Base-by-base conservation (phyloP, 2,113 vertebrate species). In the Camarhynchus parvulus region DNA sequence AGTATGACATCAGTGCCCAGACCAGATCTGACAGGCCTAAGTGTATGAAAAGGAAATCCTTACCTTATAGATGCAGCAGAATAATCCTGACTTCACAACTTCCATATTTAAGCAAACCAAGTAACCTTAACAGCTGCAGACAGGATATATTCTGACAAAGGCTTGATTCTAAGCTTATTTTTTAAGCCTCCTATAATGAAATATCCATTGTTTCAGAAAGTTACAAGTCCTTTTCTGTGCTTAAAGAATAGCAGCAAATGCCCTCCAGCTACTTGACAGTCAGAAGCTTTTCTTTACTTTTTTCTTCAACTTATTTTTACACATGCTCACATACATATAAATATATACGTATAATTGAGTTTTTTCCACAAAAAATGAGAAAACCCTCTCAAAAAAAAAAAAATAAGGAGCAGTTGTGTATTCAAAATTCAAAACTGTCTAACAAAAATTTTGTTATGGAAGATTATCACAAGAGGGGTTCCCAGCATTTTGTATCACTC, bases 301-400 rank as follows among this genome's bases (percentile, higher is more conserved):
- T 83, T 83, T 74, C 50, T 56, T 70, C 39, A 14, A 15, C 15
- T 56, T 47, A 55, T 11, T 76, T 63, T 83, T 46, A 37, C 13
- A 62, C 18, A 66, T 0, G 2, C 4, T 1, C 3, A 64, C 6
- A 50, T 5, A 15, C 18, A 31, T 52, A 27, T 5, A 53, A 4
- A 61, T 13, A n/a, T 5, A 50, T 21, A 66, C 0, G 2, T 50
- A 47, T 24, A 28, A 14, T 33, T 39, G 3, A 42, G 9, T 4
- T 78, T 76, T 64, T 58, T 19, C 17, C 33, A 70, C 22, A 67
- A 11, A 90, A 69, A 88, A 52, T 6, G 12, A 62, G 12, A 62
- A 25, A 7, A 13, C 1, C 1, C 11, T 14, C 42, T 23, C 7
- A 8, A 15, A 28, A 9, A 37, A 53, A 15, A n/a, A 50, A 7